Percentiles rank a stretch among this genome's conserved stretches.
Evolutionary conservation across 2,113 vertebrate genomes (phyloP).

Genomic region (Verasper variegatus): DNA sequence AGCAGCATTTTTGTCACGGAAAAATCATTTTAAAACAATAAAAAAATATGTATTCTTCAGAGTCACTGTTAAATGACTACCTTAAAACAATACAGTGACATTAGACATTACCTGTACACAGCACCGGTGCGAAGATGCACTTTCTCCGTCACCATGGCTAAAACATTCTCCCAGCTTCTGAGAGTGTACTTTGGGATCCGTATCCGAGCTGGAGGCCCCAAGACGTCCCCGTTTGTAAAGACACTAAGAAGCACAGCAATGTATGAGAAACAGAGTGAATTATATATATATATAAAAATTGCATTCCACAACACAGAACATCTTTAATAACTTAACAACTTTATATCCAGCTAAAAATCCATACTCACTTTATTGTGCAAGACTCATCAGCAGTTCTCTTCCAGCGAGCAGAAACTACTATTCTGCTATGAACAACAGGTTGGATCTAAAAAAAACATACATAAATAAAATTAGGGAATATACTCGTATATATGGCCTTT

Average conservation of each 20-base stretch:
- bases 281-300: not conserved
- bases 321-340: not conserved
- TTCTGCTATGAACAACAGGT: conserved; percentile 83
- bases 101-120: conserved; percentile 71
- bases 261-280: not conserved
- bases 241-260: conserved; percentile 68
- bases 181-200: conserved; percentile 81
- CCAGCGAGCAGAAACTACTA: conserved; percentile 84
- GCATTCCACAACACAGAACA: not conserved
- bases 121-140: conserved; percentile 76
- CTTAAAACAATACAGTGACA: too few species aligned
- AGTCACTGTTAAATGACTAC: not conserved
- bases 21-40: not conserved
- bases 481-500: too few species aligned
- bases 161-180: conserved; percentile 78
- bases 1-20: not conserved
- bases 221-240: conserved; percentile 82
- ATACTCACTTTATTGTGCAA: conserved; percentile 82
- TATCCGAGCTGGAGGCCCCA: conserved; percentile 75
- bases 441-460: conserved; percentile 78
- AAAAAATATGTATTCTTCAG: not conserved
- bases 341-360: conserved; percentile 43
- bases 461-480: not conserved
- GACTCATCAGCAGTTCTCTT: conserved; percentile 73
- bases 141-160: conserved; percentile 80